A percentile compares a stretch with the other conserved stretches of the same genome.
phyloP scores from a whole-genome alignment of 2,113 vertebrate genomes.

The Corapipo altera region DNA sequence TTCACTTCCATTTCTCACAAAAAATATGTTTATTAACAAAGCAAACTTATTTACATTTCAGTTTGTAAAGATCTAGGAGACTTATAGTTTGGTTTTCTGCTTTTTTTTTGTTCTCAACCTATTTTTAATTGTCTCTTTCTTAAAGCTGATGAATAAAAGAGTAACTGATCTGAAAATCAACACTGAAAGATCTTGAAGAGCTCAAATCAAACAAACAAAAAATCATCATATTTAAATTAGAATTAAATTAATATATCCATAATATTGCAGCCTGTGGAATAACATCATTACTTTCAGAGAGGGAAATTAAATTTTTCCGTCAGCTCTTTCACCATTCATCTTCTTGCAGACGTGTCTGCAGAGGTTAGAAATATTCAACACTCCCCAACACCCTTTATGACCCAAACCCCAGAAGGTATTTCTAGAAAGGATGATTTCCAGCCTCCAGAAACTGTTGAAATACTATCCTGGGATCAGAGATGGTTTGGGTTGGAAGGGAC shows the following conservation, averaged over 20 bases:
- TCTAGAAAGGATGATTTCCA: not conserved
- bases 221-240: not conserved
- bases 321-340: not conserved
- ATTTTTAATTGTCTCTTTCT: not conserved
- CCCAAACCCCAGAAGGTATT: not conserved
- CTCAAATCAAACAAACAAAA: not conserved
- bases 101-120: not conserved
- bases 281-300: not conserved
- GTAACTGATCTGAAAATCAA: not conserved
- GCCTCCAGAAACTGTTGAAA: not conserved
- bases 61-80: not conserved
- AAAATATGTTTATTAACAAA: not conserved
- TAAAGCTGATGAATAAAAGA: not conserved
- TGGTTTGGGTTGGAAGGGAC: not conserved
- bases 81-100: not conserved
- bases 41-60: not conserved
- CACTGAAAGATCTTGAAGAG: not conserved
- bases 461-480: too few species aligned
- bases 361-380: not conserved
- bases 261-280: not conserved
- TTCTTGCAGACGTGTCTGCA: not conserved
- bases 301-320: not conserved
- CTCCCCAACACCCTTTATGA: not conserved
- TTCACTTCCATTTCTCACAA: not conserved
- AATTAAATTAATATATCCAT: not conserved